Conservation (phyloP, 2,888 invertebrate genomes). For the Pyralis farinalis region DNA sequence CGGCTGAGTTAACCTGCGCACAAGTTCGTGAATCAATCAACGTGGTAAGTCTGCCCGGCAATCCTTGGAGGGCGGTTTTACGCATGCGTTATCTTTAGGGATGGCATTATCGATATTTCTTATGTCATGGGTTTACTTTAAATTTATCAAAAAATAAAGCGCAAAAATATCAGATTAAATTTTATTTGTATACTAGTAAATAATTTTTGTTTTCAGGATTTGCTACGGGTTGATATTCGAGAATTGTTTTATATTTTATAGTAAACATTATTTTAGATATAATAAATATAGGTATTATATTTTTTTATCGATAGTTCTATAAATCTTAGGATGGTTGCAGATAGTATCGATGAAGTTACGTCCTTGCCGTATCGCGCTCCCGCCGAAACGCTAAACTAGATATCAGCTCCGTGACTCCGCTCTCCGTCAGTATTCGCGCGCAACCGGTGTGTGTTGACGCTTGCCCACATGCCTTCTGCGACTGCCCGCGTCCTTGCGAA, state of each 20-base stretch:
- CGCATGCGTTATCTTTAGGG: conserved; percentile 66
- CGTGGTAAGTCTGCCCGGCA: conserved; percentile 63
- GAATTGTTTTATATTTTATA: no score
- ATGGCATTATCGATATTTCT: conserved; percentile 33
- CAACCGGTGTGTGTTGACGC: conserved; percentile 47
- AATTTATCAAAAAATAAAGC: conserved; percentile 1
- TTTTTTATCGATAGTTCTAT: conserved; percentile 34
- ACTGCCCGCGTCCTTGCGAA: conserved; percentile 25
- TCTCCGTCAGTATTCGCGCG: conserved; percentile 52
- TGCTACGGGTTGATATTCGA: no score
- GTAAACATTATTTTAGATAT: no score
- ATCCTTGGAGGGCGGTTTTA: conserved; percentile 38
- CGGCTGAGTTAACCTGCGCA: conserved; percentile 60
- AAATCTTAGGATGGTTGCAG: conserved; percentile 15
- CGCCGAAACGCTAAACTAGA: conserved; percentile 40
- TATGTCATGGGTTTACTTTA: conserved; percentile 11
- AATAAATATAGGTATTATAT: conserved; percentile 3
- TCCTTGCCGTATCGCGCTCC: conserved; percentile 33
- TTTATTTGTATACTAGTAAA: no score
- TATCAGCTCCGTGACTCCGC: no score
- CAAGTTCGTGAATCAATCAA: conserved; percentile 77
- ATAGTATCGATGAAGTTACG: conserved; percentile 30
- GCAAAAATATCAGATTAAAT: no score
- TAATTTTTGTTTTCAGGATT: no score
- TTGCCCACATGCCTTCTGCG: conserved; percentile 42